phyloP scores from a whole-genome alignment of 2,888 invertebrate genomes.

The Urechis unicinctus region DNA sequence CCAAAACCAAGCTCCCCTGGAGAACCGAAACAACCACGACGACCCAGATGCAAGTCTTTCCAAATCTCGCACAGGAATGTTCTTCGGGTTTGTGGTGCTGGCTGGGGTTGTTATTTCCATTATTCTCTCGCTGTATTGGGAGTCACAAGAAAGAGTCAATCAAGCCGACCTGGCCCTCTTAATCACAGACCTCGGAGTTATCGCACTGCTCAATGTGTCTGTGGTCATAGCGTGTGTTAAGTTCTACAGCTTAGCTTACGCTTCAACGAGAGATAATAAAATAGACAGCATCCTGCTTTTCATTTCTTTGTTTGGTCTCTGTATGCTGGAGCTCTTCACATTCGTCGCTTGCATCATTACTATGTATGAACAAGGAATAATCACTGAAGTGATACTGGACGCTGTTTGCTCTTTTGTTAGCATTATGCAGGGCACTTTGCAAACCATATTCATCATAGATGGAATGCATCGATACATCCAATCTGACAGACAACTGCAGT shows the following conservation, averaged over 20 bases:
- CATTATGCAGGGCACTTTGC: constrained; percentile 37
- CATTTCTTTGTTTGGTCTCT: constrained; percentile 87
- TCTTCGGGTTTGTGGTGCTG: neutral
- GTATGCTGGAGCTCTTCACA: constrained; percentile 56
- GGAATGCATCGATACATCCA: constrained; percentile 27
- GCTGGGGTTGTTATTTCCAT: neutral
- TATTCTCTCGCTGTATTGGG: neutral
- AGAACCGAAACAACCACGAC: neutral
- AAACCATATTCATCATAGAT: constrained; percentile 42
- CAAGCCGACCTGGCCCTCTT: neutral
- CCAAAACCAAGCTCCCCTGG: no score
- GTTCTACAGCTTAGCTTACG: neutral
- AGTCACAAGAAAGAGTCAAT: neutral
- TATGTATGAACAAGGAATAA: neutral
- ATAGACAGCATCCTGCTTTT: constrained; percentile 70
- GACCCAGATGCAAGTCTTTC: neutral
- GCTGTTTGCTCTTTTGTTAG: constrained; percentile 29
- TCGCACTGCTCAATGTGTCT: neutral
- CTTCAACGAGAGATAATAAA: constrained; percentile 1
- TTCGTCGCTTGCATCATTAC: constrained; percentile 27
- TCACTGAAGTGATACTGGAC: constrained; percentile 20
- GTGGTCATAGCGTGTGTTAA: neutral
- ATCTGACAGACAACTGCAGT: constrained; percentile 26
- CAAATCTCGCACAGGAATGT: neutral
- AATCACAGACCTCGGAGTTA: neutral